Evolutionary conservation across 2,113 vertebrate species (phyloP), one percentile per base, ranked within the genome.

Genomic region (Phylloscopus trochilus): DNA sequence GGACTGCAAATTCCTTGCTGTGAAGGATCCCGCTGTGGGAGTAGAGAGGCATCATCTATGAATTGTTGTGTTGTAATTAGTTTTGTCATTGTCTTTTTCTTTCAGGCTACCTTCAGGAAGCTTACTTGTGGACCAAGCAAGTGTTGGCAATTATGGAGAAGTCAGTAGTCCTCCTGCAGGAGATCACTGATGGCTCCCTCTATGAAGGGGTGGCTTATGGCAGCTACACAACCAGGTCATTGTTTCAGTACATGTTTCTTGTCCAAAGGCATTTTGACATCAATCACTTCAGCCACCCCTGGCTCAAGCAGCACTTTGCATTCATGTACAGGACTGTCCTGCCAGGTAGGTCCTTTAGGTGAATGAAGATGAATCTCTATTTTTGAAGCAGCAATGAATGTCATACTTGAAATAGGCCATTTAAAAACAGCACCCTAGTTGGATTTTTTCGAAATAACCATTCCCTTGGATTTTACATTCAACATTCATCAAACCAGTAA

Each of bases 191-290:
- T 15, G 99, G 99, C 51, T 99, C 99, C 20, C 97, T 99, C 87
- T 99, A 99, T 31, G 99, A 99, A 97, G 99, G 99, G 6, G 99
- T 99, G 64, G 99, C 99, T 4, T 99, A 99, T 8, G 99, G 99
- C 89, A 99, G 98, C 41, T 99, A 99, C 92, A 99, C 99, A 46
- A 99, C 99, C 21, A 98, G 99, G 64, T 99, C 99, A 0, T 97
- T 99, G 53, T 99, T 99, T 94, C 99, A 99, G 95, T 99, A 99
- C 92, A 98, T 99, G 97, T 99, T 99, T 95, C 98, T 99, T 37
- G 98, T 99, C 47, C 99, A 99, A 96, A 98, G 99, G 30, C 99
- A 99, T 97, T 99, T 99, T 78, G 97, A 97, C 92, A 99, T 99
- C 93, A 97, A 98, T 94, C 99, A 99, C 98, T 99, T 99, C 37